Conservation (phyloP, 1,140 invertebrate genomes). For the Phocides pigmalion region DNA sequence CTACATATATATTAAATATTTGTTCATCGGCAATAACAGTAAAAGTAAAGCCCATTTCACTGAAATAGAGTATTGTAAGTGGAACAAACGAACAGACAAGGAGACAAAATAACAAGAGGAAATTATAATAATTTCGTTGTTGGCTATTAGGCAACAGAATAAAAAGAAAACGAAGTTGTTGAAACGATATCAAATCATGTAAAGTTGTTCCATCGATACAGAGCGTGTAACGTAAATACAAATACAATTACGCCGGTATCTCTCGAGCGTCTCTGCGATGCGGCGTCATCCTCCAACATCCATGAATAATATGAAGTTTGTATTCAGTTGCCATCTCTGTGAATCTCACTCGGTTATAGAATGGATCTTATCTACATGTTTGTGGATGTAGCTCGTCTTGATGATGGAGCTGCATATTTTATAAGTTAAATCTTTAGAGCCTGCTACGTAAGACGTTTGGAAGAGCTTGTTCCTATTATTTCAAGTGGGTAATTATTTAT, state of each 20-base stretch:
- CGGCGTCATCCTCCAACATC: constrained; percentile 29
- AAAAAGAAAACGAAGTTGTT: background rate
- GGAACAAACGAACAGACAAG: no score
- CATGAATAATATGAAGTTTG: constrained; percentile 34
- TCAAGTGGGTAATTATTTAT: no score
- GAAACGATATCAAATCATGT: background rate
- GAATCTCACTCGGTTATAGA: constrained; percentile 27
- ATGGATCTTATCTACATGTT: constrained; percentile 15
- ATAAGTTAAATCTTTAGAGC: background rate
- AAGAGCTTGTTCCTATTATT: no score
- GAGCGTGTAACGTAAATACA: constrained; percentile 8
- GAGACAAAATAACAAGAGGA: no score
- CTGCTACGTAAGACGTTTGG: no score
- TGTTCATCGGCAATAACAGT: no score
- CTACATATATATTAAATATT: no score
- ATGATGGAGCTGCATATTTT: background rate
- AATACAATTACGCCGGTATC: constrained; percentile 29
- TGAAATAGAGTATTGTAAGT: no score
- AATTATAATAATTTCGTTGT: no score
- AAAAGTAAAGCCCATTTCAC: no score
- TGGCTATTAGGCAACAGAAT: no score
- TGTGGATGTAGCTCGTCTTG: constrained; percentile 1
- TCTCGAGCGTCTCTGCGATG: constrained; percentile 13
- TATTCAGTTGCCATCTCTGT: constrained; percentile 32
- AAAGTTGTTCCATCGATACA: background rate